phyloP scores from a whole-genome alignment of 2,888 invertebrate genomes.

The Crematogaster levior region DNA sequence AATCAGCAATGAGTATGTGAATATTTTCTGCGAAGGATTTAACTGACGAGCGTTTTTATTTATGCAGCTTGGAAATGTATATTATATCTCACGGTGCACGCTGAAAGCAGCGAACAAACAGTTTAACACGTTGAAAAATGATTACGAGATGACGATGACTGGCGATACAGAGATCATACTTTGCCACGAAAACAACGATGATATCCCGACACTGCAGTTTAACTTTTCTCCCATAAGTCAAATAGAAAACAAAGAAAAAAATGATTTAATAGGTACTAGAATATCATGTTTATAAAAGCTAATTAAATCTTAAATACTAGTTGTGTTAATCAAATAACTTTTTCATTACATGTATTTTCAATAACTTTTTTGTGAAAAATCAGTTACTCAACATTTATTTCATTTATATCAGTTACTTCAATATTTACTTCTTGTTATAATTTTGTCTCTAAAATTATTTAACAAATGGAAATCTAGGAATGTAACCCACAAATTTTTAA shows the following conservation, averaged over 20 bases:
- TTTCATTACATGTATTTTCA: neutral
- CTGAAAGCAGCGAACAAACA: constrained; percentile 98
- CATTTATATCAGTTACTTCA: too few species aligned
- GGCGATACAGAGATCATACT: constrained; percentile 89
- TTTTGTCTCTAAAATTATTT: too few species aligned
- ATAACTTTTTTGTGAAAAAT: neutral
- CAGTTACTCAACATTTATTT: neutral
- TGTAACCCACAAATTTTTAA: too few species aligned
- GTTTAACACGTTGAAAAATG: constrained; percentile 93
- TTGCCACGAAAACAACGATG: constrained; percentile 84
- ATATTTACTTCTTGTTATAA: neutral
- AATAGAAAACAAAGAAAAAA: constrained; percentile 89
- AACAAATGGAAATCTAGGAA: too few species aligned
- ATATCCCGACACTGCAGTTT: constrained; percentile 91
- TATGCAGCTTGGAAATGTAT: constrained; percentile 92
- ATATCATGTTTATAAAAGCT: neutral
- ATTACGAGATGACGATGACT: constrained; percentile 97
- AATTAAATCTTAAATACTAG: neutral
- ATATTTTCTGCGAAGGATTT: neutral
- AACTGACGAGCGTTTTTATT: constrained; percentile 6
- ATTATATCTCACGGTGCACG: constrained; percentile 93
- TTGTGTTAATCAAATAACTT: neutral
- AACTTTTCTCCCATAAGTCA: constrained; percentile 88
- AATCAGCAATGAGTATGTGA: neutral
- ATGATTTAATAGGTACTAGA: constrained; percentile 90